These are phyloP conservation scores for Penaeus indicus DNA, from an alignment of 1,140 invertebrate species.

Conservation along the genomic window DNA sequence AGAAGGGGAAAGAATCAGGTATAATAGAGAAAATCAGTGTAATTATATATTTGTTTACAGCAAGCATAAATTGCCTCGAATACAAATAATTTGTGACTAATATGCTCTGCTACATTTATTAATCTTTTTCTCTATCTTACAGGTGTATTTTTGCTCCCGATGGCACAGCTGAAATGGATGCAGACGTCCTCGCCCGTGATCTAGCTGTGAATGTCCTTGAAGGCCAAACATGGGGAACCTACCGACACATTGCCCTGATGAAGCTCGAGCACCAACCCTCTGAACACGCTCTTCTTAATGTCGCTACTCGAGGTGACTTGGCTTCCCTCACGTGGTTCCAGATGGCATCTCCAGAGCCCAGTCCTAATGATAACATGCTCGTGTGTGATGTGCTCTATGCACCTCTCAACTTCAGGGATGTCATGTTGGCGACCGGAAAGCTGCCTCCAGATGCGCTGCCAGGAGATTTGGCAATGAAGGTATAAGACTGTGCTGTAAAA, in stretches of 20 bases:
- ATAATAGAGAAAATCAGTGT: slow-evolving; percentile 59
- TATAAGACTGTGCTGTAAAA: neutral
- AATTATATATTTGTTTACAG: slow-evolving; percentile 45
- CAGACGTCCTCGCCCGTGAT: slow-evolving; percentile 79
- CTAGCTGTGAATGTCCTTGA: slow-evolving; percentile 86
- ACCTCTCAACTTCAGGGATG: slow-evolving; percentile 95
- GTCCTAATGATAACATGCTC: slow-evolving; percentile 72
- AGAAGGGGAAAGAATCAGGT: slow-evolving; percentile 82
- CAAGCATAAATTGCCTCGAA: too few species aligned
- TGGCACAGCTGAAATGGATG: slow-evolving; percentile 19
- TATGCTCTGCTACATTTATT: neutral
- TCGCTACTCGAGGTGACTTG: slow-evolving; percentile 89
- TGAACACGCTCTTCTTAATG: slow-evolving; percentile 94
- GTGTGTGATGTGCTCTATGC: slow-evolving; percentile 93
- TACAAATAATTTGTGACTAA: too few species aligned
- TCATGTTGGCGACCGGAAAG: slow-evolving; percentile 97
- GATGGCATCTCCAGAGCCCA: slow-evolving; percentile 79
- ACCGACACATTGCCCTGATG: slow-evolving; percentile 80
- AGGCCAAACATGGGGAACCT: slow-evolving; percentile 86
- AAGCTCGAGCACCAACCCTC: slow-evolving; percentile 73
- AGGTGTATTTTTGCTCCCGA: slow-evolving; percentile 51
- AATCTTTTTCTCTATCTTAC: slow-evolving; percentile 1
- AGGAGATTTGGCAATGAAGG: slow-evolving; percentile 78
- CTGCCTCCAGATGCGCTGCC: slow-evolving; percentile 94
- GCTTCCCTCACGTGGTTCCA: slow-evolving; percentile 95